Evolutionary conservation across 2,113 vertebrate genomes (phyloP), one percentile per base, ranked within the genome.

Genomic region (Calidris pugnax): DNA sequence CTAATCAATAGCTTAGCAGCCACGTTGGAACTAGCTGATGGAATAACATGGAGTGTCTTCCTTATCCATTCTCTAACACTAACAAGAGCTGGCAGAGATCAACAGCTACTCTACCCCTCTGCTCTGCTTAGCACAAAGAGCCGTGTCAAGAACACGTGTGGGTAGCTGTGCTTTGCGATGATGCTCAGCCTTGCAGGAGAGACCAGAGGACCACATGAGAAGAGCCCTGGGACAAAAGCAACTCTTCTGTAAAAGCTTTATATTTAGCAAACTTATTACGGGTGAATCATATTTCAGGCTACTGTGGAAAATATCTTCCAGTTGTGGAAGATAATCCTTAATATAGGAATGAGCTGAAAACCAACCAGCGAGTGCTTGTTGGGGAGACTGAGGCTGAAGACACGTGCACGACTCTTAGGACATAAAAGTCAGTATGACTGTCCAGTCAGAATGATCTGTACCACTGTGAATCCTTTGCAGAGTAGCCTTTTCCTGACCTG

Each of bases 331-430:
- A 56, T 13, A 27, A 67, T 28, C 53, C 79, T 68, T 28, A 74
- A n/a, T 22, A 50, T 32, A 68, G 24, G 55, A 79, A 89, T 6
- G 27, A 43, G 39, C 32, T 66, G 66, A 72, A 78, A 64, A 27
- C 19, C 24, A 39, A 71, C 39, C 20, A 77, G 56, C 0, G 0
- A 57, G 63, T 32, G 33, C 24, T 77, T 92, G 28, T 2, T 41
- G 10, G 16, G 64, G 35, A 77, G 30, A 43, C 41, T 17, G 23
- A 57, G 28, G 20, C 37, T 77, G 71, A 57, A 57, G 57, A 39
- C 50, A 67, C 37, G 32, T 0, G 1, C 43, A 5, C 0, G 0
- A 50, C 48, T 24, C 16, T 11, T 14, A 37, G 24, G 17, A 57
- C 13, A 47, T 20, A 28, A 81, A 56, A 51, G 14, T 4, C 0